Conservation (phyloP, 2,888 invertebrate genomes). For the Apoderus coryli region DNA sequence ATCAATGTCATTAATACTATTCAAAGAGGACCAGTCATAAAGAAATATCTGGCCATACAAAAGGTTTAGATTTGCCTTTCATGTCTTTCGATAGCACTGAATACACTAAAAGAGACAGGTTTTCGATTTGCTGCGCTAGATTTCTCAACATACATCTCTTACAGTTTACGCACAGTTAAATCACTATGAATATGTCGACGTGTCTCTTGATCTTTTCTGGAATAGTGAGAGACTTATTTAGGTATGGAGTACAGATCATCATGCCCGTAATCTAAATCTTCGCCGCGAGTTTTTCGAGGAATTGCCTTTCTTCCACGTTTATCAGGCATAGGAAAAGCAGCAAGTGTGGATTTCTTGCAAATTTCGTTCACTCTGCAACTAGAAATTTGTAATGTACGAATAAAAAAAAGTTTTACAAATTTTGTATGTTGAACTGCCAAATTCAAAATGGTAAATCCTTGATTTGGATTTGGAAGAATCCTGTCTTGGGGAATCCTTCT, state of each 20-base stretch:
- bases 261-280: slow-evolving; percentile 3
- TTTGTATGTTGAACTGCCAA: no score
- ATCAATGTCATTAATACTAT: no score
- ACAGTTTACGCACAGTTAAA: slow-evolving; percentile 3
- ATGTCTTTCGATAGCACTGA: slow-evolving; percentile 3
- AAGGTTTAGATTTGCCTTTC: no score
- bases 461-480: background rate
- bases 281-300: slow-evolving; percentile 3
- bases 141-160: background rate
- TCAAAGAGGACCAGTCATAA: no score
- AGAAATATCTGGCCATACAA: no score
- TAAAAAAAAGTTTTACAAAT: no score
- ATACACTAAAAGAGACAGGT: slow-evolving; percentile 1
- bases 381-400: no score
- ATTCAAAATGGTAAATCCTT: slow-evolving; percentile 3
- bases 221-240: background rate
- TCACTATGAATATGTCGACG: no score
- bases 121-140: slow-evolving; percentile 1
- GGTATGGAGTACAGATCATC: background rate
- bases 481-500: slow-evolving; percentile 2
- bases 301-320: no score
- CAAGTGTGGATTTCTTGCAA: slow-evolving; percentile 3
- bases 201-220: slow-evolving; percentile 1
- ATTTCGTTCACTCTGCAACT: slow-evolving; percentile 2
- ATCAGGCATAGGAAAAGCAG: no score